phyloP scores from a whole-genome alignment of 2,113 vertebrate genomes.

The Sakesphorus luctuosus region DNA sequence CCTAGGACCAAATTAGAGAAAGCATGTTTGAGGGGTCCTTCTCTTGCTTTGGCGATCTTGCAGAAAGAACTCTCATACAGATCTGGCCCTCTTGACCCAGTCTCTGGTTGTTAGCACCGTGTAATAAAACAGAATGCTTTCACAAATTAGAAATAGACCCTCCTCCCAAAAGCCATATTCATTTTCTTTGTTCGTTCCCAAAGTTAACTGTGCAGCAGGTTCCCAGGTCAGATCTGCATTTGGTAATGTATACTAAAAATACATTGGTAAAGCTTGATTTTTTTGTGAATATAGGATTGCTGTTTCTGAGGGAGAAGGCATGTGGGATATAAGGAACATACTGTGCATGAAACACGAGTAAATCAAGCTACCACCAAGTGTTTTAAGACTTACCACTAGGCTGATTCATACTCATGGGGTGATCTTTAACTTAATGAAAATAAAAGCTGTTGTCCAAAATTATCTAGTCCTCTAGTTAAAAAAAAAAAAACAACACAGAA shows the following conservation, averaged over 20 bases:
- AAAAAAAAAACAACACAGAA: neutral
- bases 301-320: conserved; percentile 4
- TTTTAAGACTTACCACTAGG: neutral
- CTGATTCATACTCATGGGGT: neutral
- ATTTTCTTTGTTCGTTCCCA: neutral
- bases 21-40: neutral
- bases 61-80: neutral
- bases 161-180: neutral
- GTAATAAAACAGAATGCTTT: neutral
- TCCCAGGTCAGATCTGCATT: neutral
- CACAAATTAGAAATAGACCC: neutral
- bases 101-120: neutral
- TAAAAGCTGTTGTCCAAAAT: neutral
- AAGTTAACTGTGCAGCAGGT: neutral
- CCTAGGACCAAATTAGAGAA: neutral
- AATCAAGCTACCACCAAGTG: conserved; percentile 24
- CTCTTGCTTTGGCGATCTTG: neutral
- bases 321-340: conserved; percentile 23
- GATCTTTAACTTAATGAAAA: conserved; percentile 19
- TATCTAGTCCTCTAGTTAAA: neutral
- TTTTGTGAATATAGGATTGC: neutral
- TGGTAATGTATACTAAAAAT: neutral
- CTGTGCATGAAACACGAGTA: conserved; percentile 19
- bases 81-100: neutral
- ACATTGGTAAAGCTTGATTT: neutral